These are phyloP conservation scores for Lycodopsis pacificus DNA, from an alignment of 2,797 vertebrate species.

Conservation along the genomic window DNA sequence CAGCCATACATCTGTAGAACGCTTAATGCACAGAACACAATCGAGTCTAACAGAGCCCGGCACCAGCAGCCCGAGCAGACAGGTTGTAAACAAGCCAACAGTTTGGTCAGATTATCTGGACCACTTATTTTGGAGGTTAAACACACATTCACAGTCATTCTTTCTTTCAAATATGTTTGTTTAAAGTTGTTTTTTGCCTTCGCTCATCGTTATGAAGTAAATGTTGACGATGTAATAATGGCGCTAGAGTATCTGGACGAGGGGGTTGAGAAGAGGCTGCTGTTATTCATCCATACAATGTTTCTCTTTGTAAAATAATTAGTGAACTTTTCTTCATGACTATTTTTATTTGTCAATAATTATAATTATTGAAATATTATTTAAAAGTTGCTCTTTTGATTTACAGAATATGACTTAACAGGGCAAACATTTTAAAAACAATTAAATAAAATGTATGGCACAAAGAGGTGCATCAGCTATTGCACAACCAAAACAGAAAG, in stretches of 20 bases:
- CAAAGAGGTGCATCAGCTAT: no score
- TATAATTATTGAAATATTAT: neutral
- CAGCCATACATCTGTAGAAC: conserved; percentile 1
- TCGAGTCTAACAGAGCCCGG: neutral
- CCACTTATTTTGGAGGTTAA: neutral
- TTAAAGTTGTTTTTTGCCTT: no score
- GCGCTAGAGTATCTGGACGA: neutral
- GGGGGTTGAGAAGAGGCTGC: no score
- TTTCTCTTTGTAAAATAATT: neutral
- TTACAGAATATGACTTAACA: no score
- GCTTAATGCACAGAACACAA: neutral
- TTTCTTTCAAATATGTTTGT: neutral
- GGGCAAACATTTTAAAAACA: no score
- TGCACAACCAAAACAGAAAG: neutral
- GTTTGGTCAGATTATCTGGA: neutral
- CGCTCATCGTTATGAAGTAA: no score
- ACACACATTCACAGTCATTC: neutral
- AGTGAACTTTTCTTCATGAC: neutral
- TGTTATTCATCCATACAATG: no score
- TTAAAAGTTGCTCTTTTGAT: neutral
- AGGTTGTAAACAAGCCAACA: conserved; percentile 1
- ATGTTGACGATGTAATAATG: neutral
- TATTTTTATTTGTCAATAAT: neutral
- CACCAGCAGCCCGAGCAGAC: neutral
- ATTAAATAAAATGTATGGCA: no score